phyloP scores from a whole-genome alignment of 2,113 vertebrate species.

The Danio rerio region GRCz12tu NC_133178.1:56323501-56324000 shows the following conservation, averaged over 20 bases:
- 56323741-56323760: slow-evolving; percentile 50
- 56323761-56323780: slow-evolving; percentile 53
- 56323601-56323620: background rate
- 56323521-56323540: background rate
- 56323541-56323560: slow-evolving; percentile 1
- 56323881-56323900: no score
- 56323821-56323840: slow-evolving; percentile 62
- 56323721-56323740: slow-evolving; percentile 39
- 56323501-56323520: background rate
- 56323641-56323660: background rate
- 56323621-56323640: background rate
- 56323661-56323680: slow-evolving; percentile 12
- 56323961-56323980: no score
- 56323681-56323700: slow-evolving; percentile 12
- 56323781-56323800: slow-evolving; percentile 57
- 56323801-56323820: slow-evolving; percentile 67
- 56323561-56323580: background rate
- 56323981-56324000: no score
- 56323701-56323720: slow-evolving; percentile 15
- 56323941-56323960: no score
- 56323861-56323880: background rate
- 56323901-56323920: no score
- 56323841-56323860: slow-evolving; percentile 16
- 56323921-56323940: no score
- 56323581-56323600: background rate